Conservation (phyloP, 2,888 invertebrate genomes). For the Polymixis lichenea region DNA sequence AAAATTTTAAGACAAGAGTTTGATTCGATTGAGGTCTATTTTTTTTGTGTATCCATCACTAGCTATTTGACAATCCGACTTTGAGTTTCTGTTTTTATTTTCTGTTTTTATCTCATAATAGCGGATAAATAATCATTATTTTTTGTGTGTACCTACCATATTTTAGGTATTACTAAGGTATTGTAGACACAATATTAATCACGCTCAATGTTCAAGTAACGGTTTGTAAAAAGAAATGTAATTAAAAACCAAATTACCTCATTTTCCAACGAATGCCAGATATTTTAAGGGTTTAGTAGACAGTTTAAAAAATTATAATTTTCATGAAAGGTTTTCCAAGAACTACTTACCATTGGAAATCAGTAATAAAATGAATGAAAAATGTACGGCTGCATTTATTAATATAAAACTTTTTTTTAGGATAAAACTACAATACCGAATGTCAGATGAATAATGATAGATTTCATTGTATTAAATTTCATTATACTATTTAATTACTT, state of each 20-base stretch:
- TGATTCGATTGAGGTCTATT: background rate
- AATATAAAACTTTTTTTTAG: background rate
- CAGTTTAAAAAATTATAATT: background rate
- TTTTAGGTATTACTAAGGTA: background rate
- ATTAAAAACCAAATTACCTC: background rate
- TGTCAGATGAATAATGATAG: background rate
- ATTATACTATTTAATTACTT: background rate
- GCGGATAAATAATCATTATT: background rate
- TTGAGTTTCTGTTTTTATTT: too few relatives aligned
- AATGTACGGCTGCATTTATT: background rate
- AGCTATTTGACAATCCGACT: too few relatives aligned
- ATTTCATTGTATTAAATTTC: background rate
- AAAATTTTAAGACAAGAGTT: background rate
- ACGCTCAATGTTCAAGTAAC: background rate
- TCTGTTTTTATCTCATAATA: too few relatives aligned
- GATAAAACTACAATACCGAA: constrained; percentile 3
- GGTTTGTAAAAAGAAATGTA: background rate
- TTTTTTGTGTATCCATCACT: background rate
- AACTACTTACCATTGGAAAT: background rate
- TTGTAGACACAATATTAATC: background rate
- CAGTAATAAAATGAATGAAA: background rate
- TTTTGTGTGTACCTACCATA: background rate
- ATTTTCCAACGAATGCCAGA: too few relatives aligned
- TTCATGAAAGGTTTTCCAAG: background rate
- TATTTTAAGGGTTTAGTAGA: background rate